Evolutionary conservation across 2,888 invertebrate genomes (phyloP), one percentile per base, ranked within the genome.

Genomic region (Cryptocephalus moraei): DNA sequence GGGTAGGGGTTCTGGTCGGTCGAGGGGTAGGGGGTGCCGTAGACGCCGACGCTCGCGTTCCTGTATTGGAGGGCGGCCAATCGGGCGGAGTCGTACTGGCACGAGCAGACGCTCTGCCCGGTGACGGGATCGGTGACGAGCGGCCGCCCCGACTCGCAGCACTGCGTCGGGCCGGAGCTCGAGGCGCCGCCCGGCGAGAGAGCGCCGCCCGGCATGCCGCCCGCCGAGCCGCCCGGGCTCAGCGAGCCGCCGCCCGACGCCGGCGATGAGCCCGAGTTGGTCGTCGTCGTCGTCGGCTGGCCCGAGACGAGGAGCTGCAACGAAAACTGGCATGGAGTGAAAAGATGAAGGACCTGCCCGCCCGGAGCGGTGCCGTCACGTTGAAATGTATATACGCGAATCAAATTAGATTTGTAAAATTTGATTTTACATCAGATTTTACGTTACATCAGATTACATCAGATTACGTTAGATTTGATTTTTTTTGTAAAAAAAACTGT

Each of bases 1-100:
- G 91, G 91, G 68, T 92, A 92, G 39, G 91, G 91, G 68, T 89
- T 90, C 73, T 92, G 92, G 69, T 92, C 92, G 50, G 88, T 86
- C 58, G 89, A 88, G 46, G 89, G 90, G 72, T 91, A 91, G 11
- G 91, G 89, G 45, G 90, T 79, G 53, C 89, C 88, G 70, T 91
- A 91, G 60, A 90, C 86, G 36, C 86, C 84, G 43, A 86, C 84
- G 58, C 86, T 80, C 56, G 91, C 78, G 36, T 89, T 88, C 9
- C 55, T 49, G 69, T 91, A 91, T 55, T 83, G 81, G 54, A 86
- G 80, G 54, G 91, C 81, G 45, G 91, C 89, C 56, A 92, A 78
- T 59, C 91, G 76, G 41, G 91, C 88, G 49, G 87, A 85, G 72
- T 92, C 92, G 73, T 92, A 92, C 71, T 92, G 92, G 73, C 93